These are phyloP conservation scores for Anhinga anhinga DNA, from an alignment of 2,113 vertebrate genomes.

Conservation along the genomic window DNA sequence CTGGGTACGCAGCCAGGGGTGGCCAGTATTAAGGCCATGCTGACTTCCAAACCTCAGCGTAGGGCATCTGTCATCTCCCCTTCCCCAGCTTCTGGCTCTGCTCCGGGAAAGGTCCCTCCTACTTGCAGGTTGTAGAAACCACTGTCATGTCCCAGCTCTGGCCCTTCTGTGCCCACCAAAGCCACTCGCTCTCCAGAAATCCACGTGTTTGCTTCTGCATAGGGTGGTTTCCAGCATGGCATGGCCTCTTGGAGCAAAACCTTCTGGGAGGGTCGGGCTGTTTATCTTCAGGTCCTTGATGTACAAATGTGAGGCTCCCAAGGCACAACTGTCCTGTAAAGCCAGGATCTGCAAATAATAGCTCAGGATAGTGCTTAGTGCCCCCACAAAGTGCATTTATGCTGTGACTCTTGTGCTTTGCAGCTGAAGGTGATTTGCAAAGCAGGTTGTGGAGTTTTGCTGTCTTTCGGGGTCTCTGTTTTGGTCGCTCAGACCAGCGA, in stretches of 20 bases:
- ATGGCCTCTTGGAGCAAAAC: background rate
- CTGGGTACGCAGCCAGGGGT: too few relatives aligned
- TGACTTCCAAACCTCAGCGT: accelerated
- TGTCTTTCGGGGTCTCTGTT: background rate
- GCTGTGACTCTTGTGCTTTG: background rate
- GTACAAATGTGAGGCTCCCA: background rate
- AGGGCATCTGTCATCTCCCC: background rate
- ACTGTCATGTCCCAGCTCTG: background rate
- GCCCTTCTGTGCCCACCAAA: background rate
- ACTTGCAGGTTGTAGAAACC: background rate
- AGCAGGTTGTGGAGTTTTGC: accelerated
- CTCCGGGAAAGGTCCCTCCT: background rate
- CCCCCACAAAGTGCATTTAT: accelerated
- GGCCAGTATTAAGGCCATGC: background rate
- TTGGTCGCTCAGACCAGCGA: accelerated
- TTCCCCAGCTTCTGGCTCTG: background rate
- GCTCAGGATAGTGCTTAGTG: background rate
- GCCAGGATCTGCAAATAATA: background rate
- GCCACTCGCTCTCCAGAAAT: background rate
- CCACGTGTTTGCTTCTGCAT: background rate
- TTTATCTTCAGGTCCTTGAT: accelerated
- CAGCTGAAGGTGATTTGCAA: background rate
- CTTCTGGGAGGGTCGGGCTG: background rate
- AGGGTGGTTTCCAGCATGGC: background rate
- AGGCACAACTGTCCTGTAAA: accelerated